Percentiles rank a stretch among this genome's conserved stretches.
phyloP scores from a whole-genome alignment of 2,113 vertebrate genomes.

The Conger conger region DNA sequence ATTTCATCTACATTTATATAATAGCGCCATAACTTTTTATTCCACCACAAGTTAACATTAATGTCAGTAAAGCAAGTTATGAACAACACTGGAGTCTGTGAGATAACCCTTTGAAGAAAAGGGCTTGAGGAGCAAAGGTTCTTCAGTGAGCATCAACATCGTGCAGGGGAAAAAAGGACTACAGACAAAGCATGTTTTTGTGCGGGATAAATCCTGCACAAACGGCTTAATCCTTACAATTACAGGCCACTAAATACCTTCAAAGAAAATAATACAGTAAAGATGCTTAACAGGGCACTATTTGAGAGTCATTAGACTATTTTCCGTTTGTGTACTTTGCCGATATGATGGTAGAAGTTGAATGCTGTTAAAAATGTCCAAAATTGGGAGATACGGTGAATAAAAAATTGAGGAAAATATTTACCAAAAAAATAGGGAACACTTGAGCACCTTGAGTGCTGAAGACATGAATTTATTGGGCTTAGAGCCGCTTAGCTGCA shows the following conservation, averaged over 20 bases:
- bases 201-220: not conserved
- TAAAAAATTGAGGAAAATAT: too few species aligned
- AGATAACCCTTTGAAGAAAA: not conserved
- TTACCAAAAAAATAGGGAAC: too few species aligned
- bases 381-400: too few species aligned
- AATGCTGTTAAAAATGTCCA: too few species aligned
- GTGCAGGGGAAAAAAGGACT: not conserved
- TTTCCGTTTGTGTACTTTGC: too few species aligned
- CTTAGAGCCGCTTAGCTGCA: too few species aligned
- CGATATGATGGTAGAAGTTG: too few species aligned
- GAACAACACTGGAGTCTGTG: not conserved
- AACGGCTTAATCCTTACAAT: not conserved
- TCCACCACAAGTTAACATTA: not conserved
- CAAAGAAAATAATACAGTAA: not conserved
- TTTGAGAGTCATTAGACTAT: too few species aligned
- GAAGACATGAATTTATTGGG: too few species aligned
- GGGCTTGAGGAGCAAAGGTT: not conserved
- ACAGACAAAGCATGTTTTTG: not conserved
- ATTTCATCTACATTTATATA: too few species aligned
- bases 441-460: too few species aligned
- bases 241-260: not conserved
- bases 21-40: not conserved
- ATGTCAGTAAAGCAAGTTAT: not conserved
- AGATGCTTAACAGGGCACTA: too few species aligned
- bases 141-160: not conserved